Percentiles rank a stretch among this genome's conserved stretches.
Conservation (phyloP, 2,797 vertebrate genomes). For the Crypturellus tataupa region DNA sequence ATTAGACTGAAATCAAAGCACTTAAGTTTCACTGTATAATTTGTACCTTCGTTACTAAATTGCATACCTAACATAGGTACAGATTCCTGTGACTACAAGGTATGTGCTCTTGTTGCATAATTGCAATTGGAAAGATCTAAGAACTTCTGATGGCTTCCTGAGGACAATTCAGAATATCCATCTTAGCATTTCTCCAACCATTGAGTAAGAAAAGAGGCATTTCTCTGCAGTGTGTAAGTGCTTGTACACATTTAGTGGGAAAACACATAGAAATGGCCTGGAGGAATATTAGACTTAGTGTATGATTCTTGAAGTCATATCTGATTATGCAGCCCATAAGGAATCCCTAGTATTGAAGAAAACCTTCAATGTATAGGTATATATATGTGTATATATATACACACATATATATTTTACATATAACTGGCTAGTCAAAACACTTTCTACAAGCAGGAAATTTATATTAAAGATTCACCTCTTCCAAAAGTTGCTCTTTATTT, state of each 20-base stretch:
- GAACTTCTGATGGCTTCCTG: neutral
- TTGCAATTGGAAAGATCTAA: neutral
- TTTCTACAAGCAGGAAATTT: neutral
- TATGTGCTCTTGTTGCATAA: neutral
- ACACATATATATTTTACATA: too few relatives aligned
- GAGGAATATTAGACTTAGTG: neutral
- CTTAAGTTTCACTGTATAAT: neutral
- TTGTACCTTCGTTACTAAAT: neutral
- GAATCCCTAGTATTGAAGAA: neutral
- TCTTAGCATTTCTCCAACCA: neutral
- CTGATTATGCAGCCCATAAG: neutral
- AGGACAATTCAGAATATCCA: neutral
- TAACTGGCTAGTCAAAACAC: neutral
- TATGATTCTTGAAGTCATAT: neutral
- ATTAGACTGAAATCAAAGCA: neutral
- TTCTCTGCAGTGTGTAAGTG: neutral
- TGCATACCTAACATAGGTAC: neutral
- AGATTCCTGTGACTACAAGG: neutral
- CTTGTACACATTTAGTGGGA: neutral
- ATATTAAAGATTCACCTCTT: neutral
- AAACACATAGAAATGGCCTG: neutral
- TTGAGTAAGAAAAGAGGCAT: neutral
- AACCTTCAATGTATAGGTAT: neutral
- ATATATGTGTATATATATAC: too few relatives aligned
- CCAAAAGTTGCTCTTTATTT: neutral